Base-by-base conservation (phyloP, 2,113 vertebrate genomes). In the Carassius carassius region DNA sequence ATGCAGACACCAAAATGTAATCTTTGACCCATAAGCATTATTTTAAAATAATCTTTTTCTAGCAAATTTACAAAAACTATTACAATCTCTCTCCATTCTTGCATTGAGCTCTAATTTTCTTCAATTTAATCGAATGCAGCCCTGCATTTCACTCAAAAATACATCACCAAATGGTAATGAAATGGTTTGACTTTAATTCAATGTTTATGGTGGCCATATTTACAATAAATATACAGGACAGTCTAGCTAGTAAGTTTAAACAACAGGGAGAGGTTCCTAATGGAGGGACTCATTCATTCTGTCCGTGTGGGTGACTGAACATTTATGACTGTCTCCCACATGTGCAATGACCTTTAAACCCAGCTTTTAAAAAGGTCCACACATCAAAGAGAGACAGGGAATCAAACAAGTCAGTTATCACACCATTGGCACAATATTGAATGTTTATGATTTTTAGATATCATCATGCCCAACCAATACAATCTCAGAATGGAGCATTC, bases 311-410 rank as follows among this genome's bases (percentile, higher is more conserved):
- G 67, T 41, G 37, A 37, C 35, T 37, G 67, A 70, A 70, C 67
- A 21, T 21, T 70, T 70, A 70, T 70, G 35, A 41, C 32, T 41
- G 32, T 78, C 54, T 78, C 17, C 37, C 78, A 80, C 78, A 58
- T 80, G 37, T 47, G n/a, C n/a, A 44, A 41, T 80, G 78, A 63
- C 58, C 41, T 63, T 80, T 62, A 78, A 29, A 62, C 29, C 4
- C 23, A 60, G 56, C 54, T 78, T 78, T 63, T 79, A 23, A 79
- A 79, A 3, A 44, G 54, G 70, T 65, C 58, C 58, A 47, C 13
- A 63, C 35, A 41, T 44, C 78, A 65, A 37, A 47, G 37, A 80
- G 21, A 14, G 37, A 3, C 78, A 80, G 16, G 47, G 23, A 80
- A 47, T 80, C 14, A 12, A 12, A 37, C 13, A 8, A 0, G 12